phyloP scores from a whole-genome alignment of 2,113 vertebrate genomes.

The Ascaphus truei region DNA sequence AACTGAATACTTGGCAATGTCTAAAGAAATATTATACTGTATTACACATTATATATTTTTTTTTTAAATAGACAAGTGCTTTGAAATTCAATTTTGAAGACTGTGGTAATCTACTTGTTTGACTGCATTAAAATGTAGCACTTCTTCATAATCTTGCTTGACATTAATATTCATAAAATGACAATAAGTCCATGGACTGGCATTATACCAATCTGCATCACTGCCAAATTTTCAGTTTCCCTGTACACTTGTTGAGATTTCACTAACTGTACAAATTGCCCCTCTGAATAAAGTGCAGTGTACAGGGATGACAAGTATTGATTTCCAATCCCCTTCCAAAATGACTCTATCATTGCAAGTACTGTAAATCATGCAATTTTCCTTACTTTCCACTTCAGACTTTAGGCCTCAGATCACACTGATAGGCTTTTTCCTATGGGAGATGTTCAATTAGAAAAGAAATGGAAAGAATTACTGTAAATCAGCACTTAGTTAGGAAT shows the following conservation, averaged over 20 bases:
- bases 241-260: constrained; percentile 41
- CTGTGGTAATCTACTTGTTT: constrained; percentile 35
- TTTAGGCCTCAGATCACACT: constrained; percentile 48
- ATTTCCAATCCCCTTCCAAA: constrained; percentile 64
- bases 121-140: constrained; percentile 38
- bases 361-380: constrained; percentile 55
- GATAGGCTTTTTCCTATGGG: constrained; percentile 52
- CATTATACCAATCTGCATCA: constrained; percentile 35
- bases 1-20: not conserved
- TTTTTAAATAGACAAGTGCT: constrained; percentile 19
- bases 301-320: constrained; percentile 60
- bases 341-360: constrained; percentile 58
- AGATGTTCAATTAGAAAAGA: constrained; percentile 64
- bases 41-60: constrained; percentile 16
- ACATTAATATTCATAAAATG: constrained; percentile 46
- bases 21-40: not conserved
- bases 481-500: constrained; percentile 46
- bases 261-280: constrained; percentile 58
- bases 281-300: constrained; percentile 48
- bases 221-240: constrained; percentile 42
- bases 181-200: constrained; percentile 33
- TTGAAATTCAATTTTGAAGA: constrained; percentile 29
- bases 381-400: constrained; percentile 54
- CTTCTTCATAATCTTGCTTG: constrained; percentile 42
- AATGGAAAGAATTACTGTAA: constrained; percentile 59